Base-by-base conservation (phyloP, 2,113 vertebrate genomes). In the Pimephales promelas region DNA sequence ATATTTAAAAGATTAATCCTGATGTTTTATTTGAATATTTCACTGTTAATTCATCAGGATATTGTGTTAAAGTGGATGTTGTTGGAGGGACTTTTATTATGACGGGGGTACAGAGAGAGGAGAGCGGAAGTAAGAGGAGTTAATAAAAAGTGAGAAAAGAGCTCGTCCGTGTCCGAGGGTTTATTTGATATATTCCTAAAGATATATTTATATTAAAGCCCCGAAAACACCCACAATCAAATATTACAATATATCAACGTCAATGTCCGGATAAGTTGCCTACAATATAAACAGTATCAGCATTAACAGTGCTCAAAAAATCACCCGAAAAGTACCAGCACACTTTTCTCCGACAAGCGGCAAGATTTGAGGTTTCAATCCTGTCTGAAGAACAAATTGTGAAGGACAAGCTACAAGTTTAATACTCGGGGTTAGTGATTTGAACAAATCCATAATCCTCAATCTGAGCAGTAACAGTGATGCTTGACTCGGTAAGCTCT, bases 401-500 rank as follows among this genome's bases (percentile, higher is more conserved):
- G 71, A 74, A 74, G 47, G 47, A 52, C 26, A 31, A 20, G 72
- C 72, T 31, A 49, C 72, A 28, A 49, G 72, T 74, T 74, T 74
- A 74, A 74, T 74, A 31, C 72, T 31, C 47, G 9, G 47, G 8
- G 16, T 74, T 74, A 74, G 47, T 31, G 71, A 74, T 74, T 74
- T 74, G 72, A 74, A 74, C 47, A 74, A 74, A 52, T 74, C 72
- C 72, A 49, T 52, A 49, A 74, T 74, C 72, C 45, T 31, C 28
- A 49, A 74, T 18, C 43, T 26, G 45, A 47, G 45, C n/a, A 47
- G 24, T 52, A 74, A 26, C 71, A 52, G 72, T 4, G 24, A 74
- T 31, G 72, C 47, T 52, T 28, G 72, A 74, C 72, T 74, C 31
- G 72, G 14, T 74, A 74, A 74, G 72, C 26, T 49, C 72, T 31